Conservation (phyloP, 37 sponge, comb jelly and placozoan genomes). For the Hormiphora californensis region DNA sequence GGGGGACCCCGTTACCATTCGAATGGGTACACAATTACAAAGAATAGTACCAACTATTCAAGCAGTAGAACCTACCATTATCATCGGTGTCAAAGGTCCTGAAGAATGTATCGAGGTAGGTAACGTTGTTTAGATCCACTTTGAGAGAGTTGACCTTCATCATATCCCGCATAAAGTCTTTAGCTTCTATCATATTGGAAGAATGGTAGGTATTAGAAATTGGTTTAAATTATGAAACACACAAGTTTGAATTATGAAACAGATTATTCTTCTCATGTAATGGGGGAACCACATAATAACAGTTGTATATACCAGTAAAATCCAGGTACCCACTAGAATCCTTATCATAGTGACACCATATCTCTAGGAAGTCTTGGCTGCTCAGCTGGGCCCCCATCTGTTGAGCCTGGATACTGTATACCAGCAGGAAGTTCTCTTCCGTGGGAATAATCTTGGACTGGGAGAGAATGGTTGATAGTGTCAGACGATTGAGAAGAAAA, state of each 20-base stretch:
- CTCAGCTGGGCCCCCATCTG: neutral
- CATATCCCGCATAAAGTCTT: constrained; percentile 33
- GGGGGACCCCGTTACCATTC: too few relatives aligned
- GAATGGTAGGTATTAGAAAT: too few relatives aligned
- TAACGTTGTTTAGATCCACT: constrained; percentile 22
- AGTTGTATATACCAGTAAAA: neutral
- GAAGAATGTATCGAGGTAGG: constrained; percentile 50
- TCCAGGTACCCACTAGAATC: constrained; percentile 17
- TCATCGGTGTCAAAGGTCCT: constrained; percentile 34
- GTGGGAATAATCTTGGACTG: constrained; percentile 53
- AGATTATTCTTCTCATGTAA: too few relatives aligned
- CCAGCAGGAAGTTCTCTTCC: constrained; percentile 45
- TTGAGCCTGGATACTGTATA: constrained; percentile 49
- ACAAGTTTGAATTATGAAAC: too few relatives aligned
- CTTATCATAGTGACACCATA: constrained; percentile 43
- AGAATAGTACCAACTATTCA: neutral
- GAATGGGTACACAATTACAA: neutral
- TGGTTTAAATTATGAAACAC: too few relatives aligned
- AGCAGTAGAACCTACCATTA: neutral
- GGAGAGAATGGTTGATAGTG: neutral
- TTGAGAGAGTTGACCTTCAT: constrained; percentile 37
- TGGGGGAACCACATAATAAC: neutral
- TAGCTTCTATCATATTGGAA: constrained; percentile 29
- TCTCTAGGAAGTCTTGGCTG: constrained; percentile 23
- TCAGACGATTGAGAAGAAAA: neutral